Conservation (phyloP, 2,113 vertebrate species). For the Mobula hypostoma region DNA sequence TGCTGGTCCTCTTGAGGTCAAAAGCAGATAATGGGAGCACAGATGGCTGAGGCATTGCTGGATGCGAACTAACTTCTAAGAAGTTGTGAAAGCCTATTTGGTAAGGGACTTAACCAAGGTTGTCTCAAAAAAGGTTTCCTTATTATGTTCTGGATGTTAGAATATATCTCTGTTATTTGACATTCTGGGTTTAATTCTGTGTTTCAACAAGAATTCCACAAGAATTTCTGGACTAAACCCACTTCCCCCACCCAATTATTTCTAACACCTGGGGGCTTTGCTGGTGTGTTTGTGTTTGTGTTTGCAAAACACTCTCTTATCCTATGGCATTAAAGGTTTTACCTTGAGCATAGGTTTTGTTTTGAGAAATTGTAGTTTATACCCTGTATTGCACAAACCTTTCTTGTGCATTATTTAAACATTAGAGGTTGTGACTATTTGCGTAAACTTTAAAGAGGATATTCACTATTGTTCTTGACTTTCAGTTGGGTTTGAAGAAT, state of each 20-base stretch:
- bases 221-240: neutral
- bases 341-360: neutral
- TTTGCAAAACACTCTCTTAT: neutral
- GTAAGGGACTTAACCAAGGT: neutral
- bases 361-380: neutral
- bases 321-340: neutral
- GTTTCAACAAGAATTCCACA: neutral
- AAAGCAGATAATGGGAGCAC: neutral
- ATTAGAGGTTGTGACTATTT: neutral
- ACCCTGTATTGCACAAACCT: neutral
- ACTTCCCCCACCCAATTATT: no score
- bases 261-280: no score
- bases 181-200: neutral
- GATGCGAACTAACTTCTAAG: neutral
- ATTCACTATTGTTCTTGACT: neutral
- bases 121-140: neutral
- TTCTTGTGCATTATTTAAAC: neutral
- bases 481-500: conserved; percentile 82
- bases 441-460: neutral
- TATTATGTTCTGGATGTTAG: neutral
- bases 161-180: neutral
- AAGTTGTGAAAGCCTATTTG: neutral
- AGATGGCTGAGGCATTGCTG: neutral
- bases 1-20: neutral
- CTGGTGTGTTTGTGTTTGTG: neutral